phyloP scores from a whole-genome alignment of 2,113 vertebrate genomes.

The Peromyscus californicus region DNA sequence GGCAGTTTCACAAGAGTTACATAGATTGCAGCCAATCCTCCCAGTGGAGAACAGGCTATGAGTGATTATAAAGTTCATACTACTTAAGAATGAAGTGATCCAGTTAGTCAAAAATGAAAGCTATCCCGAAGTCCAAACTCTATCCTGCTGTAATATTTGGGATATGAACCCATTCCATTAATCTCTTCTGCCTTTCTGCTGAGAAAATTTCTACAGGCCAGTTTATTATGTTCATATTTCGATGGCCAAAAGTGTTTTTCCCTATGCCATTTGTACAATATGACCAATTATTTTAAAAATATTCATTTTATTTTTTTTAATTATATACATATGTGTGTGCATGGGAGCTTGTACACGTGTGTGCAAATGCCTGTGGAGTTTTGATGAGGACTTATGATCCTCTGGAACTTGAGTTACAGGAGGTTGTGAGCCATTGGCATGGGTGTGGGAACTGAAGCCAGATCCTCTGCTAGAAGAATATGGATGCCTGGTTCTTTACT shows the following conservation, averaged over 20 bases:
- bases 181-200: background rate
- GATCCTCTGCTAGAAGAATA: background rate
- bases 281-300: background rate
- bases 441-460: background rate
- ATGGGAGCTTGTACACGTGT: too few relatives aligned
- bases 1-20: slow-evolving; percentile 34
- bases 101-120: background rate
- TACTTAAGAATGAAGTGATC: background rate
- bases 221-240: background rate
- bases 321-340: background rate
- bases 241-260: background rate
- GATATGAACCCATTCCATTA: background rate
- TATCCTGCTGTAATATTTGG: background rate
- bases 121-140: background rate
- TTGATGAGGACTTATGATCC: background rate
- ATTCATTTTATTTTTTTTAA: background rate
- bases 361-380: background rate
- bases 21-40: slow-evolving; percentile 13
- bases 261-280: background rate
- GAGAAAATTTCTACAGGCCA: background rate
- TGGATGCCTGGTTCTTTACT: background rate
- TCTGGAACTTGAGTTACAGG: background rate
- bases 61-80: background rate
- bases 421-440: background rate
- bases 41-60: background rate